Evolutionary conservation across 2,888 invertebrate genomes (phyloP), one percentile per base, ranked within the genome.

Genomic region (Napeogenes inachia): DNA sequence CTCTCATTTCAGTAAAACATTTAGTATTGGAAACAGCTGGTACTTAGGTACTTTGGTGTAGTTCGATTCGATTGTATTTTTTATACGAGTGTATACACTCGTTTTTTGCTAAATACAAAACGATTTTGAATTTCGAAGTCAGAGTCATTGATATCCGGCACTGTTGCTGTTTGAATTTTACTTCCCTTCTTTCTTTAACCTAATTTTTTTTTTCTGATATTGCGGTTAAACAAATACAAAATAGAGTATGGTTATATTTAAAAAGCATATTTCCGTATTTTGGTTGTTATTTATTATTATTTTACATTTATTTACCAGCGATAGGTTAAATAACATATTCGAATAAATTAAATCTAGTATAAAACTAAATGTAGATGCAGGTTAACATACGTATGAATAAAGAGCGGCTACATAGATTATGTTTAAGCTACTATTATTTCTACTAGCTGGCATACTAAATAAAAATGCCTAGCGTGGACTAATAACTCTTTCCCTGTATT

Each of bases 401-500:
- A 30, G 30, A 50, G 35, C 12, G 45, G 38, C 1, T 30, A 21
- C 46, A 45, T 38, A 33, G 38, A 35, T 38, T 42, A 13, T 45
- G 54, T 54, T 54, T 32, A 60, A 46, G 60, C 45, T 33, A 33
- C 30, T 35, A 47, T 60, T 54, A 46, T 55, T 55, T 55, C 33
- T 13, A 60, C 35, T 55, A 45, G 33, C 13, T 13, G 30, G 35
- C n/a, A 57, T 54, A 47, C 55, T 58, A 55, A 47, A 50, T 56
- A 59, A 53, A 62, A 53, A 56, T 45, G 21, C 33, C 58, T 42
- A 59, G 57, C 57, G 59, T 58, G n/a, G 62, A 47, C 62, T 60
- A 65, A 67, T 68, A 68, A 68, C 62, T 68, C 63, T 62, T 38
- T 13, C 21, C 45, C 8, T 57, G 62, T 64, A 67, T 64, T 67